These are phyloP conservation scores for Drosophila pandora DNA, from an alignment of 1,140 invertebrate genomes.

Conservation along the genomic window DNA sequence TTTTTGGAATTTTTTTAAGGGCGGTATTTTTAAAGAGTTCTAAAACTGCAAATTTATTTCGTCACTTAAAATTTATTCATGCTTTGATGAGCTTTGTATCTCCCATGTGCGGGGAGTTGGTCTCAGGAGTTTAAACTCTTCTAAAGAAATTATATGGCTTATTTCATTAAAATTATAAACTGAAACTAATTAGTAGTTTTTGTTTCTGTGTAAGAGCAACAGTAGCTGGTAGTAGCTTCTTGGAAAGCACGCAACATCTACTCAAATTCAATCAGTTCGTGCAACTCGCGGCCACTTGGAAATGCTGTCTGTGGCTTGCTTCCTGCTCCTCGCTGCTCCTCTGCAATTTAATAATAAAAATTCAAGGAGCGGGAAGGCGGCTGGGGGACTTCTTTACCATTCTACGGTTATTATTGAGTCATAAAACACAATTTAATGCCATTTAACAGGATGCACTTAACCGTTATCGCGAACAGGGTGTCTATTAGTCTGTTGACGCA, in stretches of 20 bases:
- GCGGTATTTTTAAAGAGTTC: too few relatives aligned
- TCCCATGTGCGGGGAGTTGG: too few relatives aligned
- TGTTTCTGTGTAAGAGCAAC: neutral
- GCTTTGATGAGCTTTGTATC: too few relatives aligned
- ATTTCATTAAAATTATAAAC: neutral
- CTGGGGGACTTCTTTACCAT: neutral
- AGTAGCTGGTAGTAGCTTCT: neutral
- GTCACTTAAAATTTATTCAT: too few relatives aligned
- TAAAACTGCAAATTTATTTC: too few relatives aligned
- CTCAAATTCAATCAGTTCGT: conserved; percentile 75
- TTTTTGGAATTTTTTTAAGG: neutral
- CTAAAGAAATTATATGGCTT: too few relatives aligned
- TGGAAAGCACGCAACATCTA: conserved; percentile 30
- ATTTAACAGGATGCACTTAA: conserved; percentile 69
- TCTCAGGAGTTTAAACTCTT: too few relatives aligned
- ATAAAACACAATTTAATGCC: conserved; percentile 75
- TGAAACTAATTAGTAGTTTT: neutral
- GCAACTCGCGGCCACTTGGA: conserved; percentile 68
- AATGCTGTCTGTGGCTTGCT: conserved; percentile 61
- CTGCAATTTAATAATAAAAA: conserved; percentile 33
- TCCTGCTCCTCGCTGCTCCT: neutral
- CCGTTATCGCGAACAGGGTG: conserved; percentile 47
- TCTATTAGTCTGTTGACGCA: conserved; percentile 50
- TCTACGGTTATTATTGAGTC: conserved; percentile 58
- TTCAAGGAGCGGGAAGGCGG: neutral